Evolutionary conservation across 2,888 invertebrate species (phyloP).

Genomic region (Graphium colonna): DNA sequence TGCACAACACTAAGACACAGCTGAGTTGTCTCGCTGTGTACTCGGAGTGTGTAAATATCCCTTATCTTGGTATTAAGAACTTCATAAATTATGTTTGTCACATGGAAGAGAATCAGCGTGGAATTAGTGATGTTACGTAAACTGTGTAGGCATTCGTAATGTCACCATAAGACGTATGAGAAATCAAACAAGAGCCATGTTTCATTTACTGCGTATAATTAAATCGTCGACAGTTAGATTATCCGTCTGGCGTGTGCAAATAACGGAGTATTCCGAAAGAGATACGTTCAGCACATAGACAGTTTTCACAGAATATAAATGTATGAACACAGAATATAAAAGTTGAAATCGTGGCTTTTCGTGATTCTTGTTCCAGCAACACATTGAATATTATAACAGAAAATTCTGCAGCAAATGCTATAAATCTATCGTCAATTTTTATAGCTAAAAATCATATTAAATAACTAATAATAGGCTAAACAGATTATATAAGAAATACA

Average conservation of each 20-base stretch:
- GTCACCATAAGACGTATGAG: not conserved
- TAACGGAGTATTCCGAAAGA: too few species aligned
- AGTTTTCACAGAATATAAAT: too few species aligned
- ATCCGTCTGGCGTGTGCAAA: constrained; percentile 5
- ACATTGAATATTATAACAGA: too few species aligned
- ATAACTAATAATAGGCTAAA: too few species aligned
- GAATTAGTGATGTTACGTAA: constrained; percentile 47
- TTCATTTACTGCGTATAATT: constrained; percentile 15
- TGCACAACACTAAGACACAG: constrained; percentile 72
- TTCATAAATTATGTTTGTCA: constrained; percentile 80
- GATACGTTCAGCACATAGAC: too few species aligned
- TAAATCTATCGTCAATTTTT: too few species aligned
- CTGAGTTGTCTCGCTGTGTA: constrained; percentile 66
- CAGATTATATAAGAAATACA: too few species aligned
- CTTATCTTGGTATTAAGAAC: constrained; percentile 77
- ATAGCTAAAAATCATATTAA: too few species aligned
- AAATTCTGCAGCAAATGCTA: too few species aligned
- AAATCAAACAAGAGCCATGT: constrained; percentile 16
- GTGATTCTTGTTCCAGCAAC: too few species aligned
- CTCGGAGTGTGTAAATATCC: constrained; percentile 71
- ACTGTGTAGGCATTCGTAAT: constrained; percentile 11
- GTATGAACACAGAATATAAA: too few species aligned
- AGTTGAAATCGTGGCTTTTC: too few species aligned
- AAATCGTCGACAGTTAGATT: constrained; percentile 13
- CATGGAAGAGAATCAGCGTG: constrained; percentile 57